These are phyloP conservation scores for Temnothorax rugatulus DNA, from an alignment of 2,888 invertebrate species.

Conservation along the genomic window DNA sequence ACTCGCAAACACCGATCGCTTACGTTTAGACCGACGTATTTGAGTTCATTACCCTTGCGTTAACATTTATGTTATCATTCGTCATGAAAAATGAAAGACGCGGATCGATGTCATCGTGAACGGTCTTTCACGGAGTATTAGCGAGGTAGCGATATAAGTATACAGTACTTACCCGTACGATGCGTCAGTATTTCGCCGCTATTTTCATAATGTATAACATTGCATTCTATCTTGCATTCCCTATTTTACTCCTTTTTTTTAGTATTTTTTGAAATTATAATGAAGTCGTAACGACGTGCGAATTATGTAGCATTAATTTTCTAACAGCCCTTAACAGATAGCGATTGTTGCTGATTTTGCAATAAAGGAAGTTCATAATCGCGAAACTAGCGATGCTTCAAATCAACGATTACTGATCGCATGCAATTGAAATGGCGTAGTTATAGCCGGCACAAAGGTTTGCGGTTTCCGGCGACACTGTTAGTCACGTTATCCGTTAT, in stretches of 20 bases:
- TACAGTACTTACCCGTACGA: slow-evolving; percentile 12
- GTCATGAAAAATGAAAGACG: slow-evolving; percentile 40
- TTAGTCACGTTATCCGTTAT: slow-evolving; percentile 8
- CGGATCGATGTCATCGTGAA: slow-evolving; percentile 30
- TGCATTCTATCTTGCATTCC: not conserved
- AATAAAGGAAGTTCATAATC: slow-evolving; percentile 14
- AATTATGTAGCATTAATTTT: not conserved
- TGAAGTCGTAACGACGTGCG: not conserved
- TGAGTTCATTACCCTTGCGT: slow-evolving; percentile 50
- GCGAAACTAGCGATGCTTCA: slow-evolving; percentile 19
- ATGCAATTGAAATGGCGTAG: slow-evolving; percentile 6
- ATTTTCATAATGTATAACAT: not conserved
- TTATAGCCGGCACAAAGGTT: slow-evolving; percentile 32
- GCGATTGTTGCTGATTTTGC: not conserved
- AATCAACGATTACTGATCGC: slow-evolving; percentile 21
- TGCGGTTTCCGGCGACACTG: slow-evolving; percentile 24
- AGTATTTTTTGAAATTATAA: slow-evolving; percentile 7
- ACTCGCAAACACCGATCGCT: slow-evolving; percentile 43
- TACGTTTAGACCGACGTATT: slow-evolving; percentile 2
- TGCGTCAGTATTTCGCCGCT: not conserved
- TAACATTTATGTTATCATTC: slow-evolving; percentile 48
- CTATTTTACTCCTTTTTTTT: not conserved
- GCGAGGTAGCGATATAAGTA: not conserved
- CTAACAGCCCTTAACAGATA: not conserved
- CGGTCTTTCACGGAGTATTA: not conserved